Evolutionary conservation across 2,888 invertebrate species (phyloP), one percentile per base, ranked within the genome.

Genomic region (Tinea pellionella): DNA sequence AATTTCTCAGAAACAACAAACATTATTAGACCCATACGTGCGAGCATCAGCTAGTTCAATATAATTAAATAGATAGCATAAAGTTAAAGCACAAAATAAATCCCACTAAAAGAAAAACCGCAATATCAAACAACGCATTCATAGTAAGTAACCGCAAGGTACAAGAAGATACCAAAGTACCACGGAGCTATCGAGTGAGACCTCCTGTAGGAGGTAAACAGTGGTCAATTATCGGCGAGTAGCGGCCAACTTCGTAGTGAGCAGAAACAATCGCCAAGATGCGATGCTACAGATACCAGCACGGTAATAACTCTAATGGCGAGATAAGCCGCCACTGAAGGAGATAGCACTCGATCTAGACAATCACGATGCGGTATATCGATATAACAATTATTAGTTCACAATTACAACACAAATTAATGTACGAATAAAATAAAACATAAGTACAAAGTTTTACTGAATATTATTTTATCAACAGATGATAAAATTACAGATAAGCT

Each of bases 291-390:
- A 83, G 84, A 86, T 86, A 86, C 79, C 74, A 70, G 76, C 70
- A 82, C 69, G 77, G n/a, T 85, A 87, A 86, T 87, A 85, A 85
- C 84, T 86, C 84, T 84, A 86, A 85, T 84, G 82, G 81, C 78
- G 76, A 84, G 86, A 85, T 85, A 87, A 85, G 82, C 71, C 75
- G 77, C 80, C 82, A 73, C 75, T 70, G 80, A 76, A 68, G 70
- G 68, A 71, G 75, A 75, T 78, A 75, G 73, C 76, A 66, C 69
- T 68, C 70, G 72, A 53, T 53, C 57, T 30, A 57, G 57, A 32
- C 57, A 16, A 57, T 30, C 57, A 59, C 43, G 59, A 59, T 43
- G 30, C 43, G 30, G 59, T 29, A 59, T 59, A 2, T 47, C 16
- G 42, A 47, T 47, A 47, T 47, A 47, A n/a, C n/a, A n/a, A n/a